phyloP scores from a whole-genome alignment of 1,140 invertebrate species.

The Lanistes nyassanus region DNA sequence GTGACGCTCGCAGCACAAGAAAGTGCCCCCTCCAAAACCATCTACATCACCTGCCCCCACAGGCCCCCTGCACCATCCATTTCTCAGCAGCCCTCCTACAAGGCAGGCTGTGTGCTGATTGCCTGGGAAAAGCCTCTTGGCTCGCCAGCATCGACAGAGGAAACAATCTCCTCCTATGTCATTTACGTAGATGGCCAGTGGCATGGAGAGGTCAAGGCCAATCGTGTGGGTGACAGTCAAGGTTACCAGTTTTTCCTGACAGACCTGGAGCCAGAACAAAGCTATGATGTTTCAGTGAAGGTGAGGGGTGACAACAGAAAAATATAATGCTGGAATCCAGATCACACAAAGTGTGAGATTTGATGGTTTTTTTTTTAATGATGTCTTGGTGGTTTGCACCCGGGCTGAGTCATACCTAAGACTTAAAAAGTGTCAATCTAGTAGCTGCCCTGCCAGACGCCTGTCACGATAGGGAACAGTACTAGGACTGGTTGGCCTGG shows the following conservation, averaged over 20 bases:
- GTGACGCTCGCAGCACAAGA: constrained; percentile 55
- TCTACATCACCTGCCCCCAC: constrained; percentile 61
- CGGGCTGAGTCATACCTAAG: too few relatives aligned
- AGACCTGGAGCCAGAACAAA: constrained; percentile 60
- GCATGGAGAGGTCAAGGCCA: constrained; percentile 63
- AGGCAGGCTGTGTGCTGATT: constrained; percentile 60
- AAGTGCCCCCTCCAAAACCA: constrained; percentile 57
- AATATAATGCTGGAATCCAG: not conserved
- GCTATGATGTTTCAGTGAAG: constrained; percentile 64
- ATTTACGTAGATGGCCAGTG: constrained; percentile 63
- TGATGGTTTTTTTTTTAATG: too few relatives aligned
- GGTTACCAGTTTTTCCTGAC: constrained; percentile 66
- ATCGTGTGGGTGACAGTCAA: constrained; percentile 52
- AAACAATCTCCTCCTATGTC: constrained; percentile 56
- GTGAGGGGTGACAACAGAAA: constrained; percentile 20
- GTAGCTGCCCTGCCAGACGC: too few relatives aligned
- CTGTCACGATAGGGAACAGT: too few relatives aligned
- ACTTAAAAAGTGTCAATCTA: too few relatives aligned
- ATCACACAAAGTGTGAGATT: not conserved
- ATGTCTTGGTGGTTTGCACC: too few relatives aligned
- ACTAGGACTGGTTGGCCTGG: too few relatives aligned
- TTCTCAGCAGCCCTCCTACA: constrained; percentile 61
- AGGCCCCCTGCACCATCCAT: constrained; percentile 55
- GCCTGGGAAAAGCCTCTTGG: constrained; percentile 61
- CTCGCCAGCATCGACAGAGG: constrained; percentile 42